Evolutionary conservation across 2,113 vertebrate species (phyloP).

Genomic region (Argyrosomus japonicus): DNA sequence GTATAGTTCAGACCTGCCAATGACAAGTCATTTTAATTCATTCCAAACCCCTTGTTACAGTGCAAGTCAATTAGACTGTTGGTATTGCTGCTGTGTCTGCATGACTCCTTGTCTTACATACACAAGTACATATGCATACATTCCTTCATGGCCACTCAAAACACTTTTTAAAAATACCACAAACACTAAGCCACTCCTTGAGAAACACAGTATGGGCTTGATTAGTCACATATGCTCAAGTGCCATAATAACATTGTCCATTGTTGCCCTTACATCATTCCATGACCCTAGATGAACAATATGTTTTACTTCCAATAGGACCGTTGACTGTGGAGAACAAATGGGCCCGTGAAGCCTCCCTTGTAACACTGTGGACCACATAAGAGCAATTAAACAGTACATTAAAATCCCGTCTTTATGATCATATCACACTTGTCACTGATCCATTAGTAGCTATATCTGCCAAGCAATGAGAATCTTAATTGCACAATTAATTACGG

Average conservation of each 20-base stretch:
- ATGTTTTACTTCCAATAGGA: constrained; percentile 37
- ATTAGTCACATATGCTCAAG: constrained; percentile 30
- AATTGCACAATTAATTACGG: constrained; percentile 86
- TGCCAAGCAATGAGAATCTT: constrained; percentile 84
- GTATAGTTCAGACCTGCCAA: neutral
- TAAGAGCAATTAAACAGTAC: constrained; percentile 86
- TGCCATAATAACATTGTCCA: constrained; percentile 15
- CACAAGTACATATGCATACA: neutral
- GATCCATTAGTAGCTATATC: constrained; percentile 85
- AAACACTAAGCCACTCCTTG: neutral
- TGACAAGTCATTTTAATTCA: constrained; percentile 34
- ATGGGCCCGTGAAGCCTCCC: constrained; percentile 64
- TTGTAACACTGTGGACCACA: constrained; percentile 68
- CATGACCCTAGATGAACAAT: constrained; percentile 30
- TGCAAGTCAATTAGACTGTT: constrained; percentile 29
- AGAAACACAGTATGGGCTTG: constrained; percentile 21
- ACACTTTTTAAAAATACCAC: constrained; percentile 11
- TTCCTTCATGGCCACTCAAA: neutral
- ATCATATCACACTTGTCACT: constrained; percentile 84
- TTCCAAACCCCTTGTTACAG: neutral
- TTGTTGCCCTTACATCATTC: constrained; percentile 41
- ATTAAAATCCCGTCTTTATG: constrained; percentile 85
- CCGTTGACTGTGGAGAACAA: constrained; percentile 45
- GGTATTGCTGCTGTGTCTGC: constrained; percentile 17
- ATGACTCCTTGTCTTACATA: neutral